Percentiles rank a stretch among this genome's conserved stretches.
Conservation (phyloP, 2,797 vertebrate species). For the Enteromius mattozi region DNA sequence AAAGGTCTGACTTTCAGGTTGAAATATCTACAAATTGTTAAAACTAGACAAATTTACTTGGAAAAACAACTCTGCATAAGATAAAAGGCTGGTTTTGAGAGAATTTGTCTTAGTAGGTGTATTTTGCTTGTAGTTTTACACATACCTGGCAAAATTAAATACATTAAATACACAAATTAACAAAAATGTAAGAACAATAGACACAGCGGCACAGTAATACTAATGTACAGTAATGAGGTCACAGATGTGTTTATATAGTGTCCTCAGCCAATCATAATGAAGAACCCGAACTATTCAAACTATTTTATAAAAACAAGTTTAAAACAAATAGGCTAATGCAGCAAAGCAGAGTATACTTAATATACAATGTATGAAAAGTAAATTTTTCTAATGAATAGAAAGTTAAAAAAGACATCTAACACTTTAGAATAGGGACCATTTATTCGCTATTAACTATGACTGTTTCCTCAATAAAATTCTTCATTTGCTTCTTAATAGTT, state of each 20-base stretch:
- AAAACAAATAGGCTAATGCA: not conserved
- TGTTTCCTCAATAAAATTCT: no score
- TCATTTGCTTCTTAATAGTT: no score
- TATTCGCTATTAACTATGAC: no score
- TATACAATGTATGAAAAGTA: not conserved
- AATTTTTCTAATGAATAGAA: not conserved
- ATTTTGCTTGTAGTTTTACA: not conserved
- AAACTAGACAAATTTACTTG: not conserved
- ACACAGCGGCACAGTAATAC: not conserved
- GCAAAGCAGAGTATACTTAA: not conserved
- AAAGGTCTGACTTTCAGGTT: not conserved
- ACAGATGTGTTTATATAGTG: no score
- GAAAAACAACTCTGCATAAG: not conserved
- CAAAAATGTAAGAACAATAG: not conserved
- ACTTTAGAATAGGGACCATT: no score
- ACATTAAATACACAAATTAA: not conserved
- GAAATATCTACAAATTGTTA: not conserved
- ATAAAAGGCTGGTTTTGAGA: not conserved
- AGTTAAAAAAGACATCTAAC: not conserved
- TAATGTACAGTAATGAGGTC: not conserved
- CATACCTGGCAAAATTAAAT: not conserved
- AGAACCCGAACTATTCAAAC: not conserved
- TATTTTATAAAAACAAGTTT: not conserved
- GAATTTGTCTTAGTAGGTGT: not conserved
- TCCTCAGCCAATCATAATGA: not conserved